phyloP scores from a whole-genome alignment of 1,140 invertebrate genomes.

The Tribolium madens region DNA sequence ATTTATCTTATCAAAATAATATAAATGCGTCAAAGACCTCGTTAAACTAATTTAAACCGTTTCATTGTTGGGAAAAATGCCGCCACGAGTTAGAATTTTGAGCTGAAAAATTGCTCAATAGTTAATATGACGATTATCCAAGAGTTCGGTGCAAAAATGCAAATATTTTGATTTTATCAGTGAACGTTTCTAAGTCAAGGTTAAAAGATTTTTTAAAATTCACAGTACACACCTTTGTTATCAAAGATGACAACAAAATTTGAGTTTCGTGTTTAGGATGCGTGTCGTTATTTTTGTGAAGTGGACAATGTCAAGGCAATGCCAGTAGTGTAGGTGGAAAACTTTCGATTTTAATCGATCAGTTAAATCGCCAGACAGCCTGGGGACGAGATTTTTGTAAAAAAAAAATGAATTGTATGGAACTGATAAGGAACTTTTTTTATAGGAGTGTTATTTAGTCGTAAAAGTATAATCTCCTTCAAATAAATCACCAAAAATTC shows the following conservation, averaged over 20 bases:
- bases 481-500: too few relatives aligned
- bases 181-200: conserved; percentile 11
- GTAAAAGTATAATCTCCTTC: not conserved
- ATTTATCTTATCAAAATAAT: conserved; percentile 8
- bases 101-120: too few relatives aligned
- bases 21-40: conserved; percentile 29
- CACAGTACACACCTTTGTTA: conserved; percentile 1
- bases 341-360: not conserved
- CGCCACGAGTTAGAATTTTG: not conserved
- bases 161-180: conserved; percentile 27
- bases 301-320: not conserved
- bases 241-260: not conserved
- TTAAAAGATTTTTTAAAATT: conserved; percentile 5
- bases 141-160: not conserved
- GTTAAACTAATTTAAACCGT: conserved; percentile 8
- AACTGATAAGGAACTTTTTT: not conserved
- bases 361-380: not conserved
- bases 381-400: not conserved
- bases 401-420: not conserved
- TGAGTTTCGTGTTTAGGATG: not conserved
- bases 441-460: not conserved
- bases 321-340: not conserved
- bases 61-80: conserved; percentile 7
- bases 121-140: not conserved
- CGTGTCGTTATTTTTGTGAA: not conserved